Base-by-base conservation (phyloP, 2,888 invertebrate genomes). In the Volucella inanis region DNA sequence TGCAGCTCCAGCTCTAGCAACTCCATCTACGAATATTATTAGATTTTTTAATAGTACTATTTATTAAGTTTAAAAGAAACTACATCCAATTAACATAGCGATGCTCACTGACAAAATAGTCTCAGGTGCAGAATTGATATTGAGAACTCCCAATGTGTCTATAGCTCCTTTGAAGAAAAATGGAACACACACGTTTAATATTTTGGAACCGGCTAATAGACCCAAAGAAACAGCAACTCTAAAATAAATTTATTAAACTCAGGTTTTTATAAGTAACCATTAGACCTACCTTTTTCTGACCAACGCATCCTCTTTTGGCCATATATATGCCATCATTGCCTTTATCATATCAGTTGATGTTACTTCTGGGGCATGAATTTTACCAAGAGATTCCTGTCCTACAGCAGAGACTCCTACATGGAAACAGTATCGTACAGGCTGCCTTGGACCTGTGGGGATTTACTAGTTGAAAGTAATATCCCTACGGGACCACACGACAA, bases 131-230 rank as follows among this genome's bases (percentile, higher is more conserved):
- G 95, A 95, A 38, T 94, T 94, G 94, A 97, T 94, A 76, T 95
- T 95, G 12, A 98, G 91, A 2, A 89, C 87, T 90, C 98, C 98
- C 85, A 99, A 94, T 88, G 95, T 94, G 91, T 99, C 99, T 78
- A 99, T 94, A 0, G 96, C 96, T 90, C 97, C 96, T 92, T 99
- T 99, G 92, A 99, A 98, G 76, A 99, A 92, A 93, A 99, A 99
- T 11, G 99, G 99, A 31, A 99, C 99, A 61, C 95, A 93, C 1
- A 99, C 98, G 89, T 97, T 99, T 90, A 98, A 92, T 68, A 97
- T 91, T 93, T 99, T 98, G 41, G 97, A 97, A 50, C 96, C 95
- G 67, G 96, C 94, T 67, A 98, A 93, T 59, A 98, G 93, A 0
- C 96, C 94, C 62, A 98, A 91, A 8, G 99, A 98, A 55, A 97